phyloP scores from a whole-genome alignment of 2,888 invertebrate species.

The Hipparchia semele region DNA sequence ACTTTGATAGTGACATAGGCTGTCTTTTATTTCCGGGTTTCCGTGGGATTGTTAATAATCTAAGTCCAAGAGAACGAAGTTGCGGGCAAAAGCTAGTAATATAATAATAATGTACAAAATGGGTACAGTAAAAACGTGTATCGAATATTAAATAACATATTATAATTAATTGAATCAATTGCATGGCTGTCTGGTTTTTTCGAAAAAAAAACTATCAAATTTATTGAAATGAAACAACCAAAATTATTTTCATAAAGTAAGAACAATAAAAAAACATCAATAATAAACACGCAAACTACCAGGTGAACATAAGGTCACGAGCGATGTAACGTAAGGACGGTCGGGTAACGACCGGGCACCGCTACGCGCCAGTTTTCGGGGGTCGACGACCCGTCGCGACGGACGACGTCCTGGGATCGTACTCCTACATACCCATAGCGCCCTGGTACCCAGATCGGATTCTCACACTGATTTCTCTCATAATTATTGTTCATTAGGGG shows the following conservation, averaged over 20 bases:
- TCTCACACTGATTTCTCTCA: constrained; percentile 22
- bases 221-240: too few relatives aligned
- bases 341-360: constrained; percentile 80
- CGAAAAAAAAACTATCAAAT: too few relatives aligned
- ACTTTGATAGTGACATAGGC: too few relatives aligned
- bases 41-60: too few relatives aligned
- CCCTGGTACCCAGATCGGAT: constrained; percentile 56
- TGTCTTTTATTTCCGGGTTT: too few relatives aligned
- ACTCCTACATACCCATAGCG: constrained; percentile 60
- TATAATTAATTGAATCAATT: too few relatives aligned
- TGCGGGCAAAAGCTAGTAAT: too few relatives aligned
- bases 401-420: constrained; percentile 68
- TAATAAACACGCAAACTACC: constrained; percentile 58
- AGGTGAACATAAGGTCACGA: constrained; percentile 75
- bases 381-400: constrained; percentile 71
- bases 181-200: too few relatives aligned
- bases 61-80: too few relatives aligned
- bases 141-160: too few relatives aligned
- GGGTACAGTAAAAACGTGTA: too few relatives aligned
- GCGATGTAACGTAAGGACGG: constrained; percentile 71
- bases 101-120: too few relatives aligned
- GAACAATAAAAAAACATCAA: neutral
- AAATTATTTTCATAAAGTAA: neutral
- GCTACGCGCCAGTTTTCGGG: constrained; percentile 77
- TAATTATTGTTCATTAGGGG: constrained; percentile 24